Base-by-base conservation (phyloP, 2,797 vertebrate species). In the Coracias cyanogaster region DNA sequence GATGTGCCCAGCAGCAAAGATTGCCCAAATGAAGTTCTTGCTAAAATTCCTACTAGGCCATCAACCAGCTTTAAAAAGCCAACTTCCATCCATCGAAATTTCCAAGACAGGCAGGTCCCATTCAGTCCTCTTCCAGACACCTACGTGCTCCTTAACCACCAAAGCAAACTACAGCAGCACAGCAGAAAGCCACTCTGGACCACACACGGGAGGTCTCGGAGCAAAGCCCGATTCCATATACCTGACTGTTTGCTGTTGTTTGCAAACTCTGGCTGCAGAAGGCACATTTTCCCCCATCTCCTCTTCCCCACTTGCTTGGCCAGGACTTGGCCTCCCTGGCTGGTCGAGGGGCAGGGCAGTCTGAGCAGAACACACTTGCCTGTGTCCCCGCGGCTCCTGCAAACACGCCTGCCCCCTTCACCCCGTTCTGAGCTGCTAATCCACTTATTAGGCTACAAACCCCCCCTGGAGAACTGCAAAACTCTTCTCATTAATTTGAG, bases 401-500 rank as follows among this genome's bases (percentile, higher is more conserved):
- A 67, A 60, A 82, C 39, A 37, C 2, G 2, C 20, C 35, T 49
- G 39, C 33, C n/a, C 24, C 72, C 62, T 89, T 46, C 61, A 19
- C 25, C 61, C 6, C 0, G 3, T 10, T 82, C 60, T 6, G 15
- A 80, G 71, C 57, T 46, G 54, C 49, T 85, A 61, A 78, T 74
- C 82, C 82, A 69, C 54, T 57, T 51, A 46, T 17, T 51, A 35
- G 72, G 73, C 46, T 82, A 70, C 49, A 61, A 77, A 86, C 18
- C 25, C 48, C 58, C 67, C 19, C 48, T 0, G 28, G 89, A 93
- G 87, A 62, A 2, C 49, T 26, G 74, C 29, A 76, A 81, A 85
- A 15, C 79, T 71, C 67, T n/a, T 54, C 82, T n/a, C 49, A 5
- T 89, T 91, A 96, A 96, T 91, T 74, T 91, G 61, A 91, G 69